Evolutionary conservation across 1,140 invertebrate species (phyloP).

Genomic region (Maconellicoccus hirsutus): DNA sequence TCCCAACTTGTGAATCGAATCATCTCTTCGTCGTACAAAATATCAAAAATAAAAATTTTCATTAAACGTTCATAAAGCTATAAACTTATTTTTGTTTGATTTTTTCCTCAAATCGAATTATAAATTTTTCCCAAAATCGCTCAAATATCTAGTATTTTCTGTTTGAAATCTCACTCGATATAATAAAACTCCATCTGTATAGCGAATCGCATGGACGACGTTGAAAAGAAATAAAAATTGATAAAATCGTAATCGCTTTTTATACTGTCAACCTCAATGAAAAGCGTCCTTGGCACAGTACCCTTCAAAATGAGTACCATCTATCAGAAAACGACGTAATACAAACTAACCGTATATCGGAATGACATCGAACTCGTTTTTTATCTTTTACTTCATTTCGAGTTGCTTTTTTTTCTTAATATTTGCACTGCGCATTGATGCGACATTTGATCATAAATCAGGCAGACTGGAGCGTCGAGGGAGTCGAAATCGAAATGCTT

Average conservation of each 20-base stretch:
- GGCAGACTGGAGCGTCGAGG: neutral
- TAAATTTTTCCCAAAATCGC: too few relatives aligned
- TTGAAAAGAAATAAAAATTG: slow-evolving; percentile 1
- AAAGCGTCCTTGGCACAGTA: neutral
- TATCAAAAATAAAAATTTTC: too few relatives aligned
- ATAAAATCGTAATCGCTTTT: neutral
- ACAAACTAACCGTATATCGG: neutral
- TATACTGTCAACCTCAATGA: neutral
- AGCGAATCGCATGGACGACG: too few relatives aligned
- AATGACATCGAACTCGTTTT: neutral
- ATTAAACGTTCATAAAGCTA: too few relatives aligned
- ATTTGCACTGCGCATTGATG: neutral
- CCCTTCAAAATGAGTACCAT: neutral
- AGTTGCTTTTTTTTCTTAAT: neutral
- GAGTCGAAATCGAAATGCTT: neutral
- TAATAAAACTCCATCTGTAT: too few relatives aligned
- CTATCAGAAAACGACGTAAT: neutral
- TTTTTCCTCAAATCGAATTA: too few relatives aligned
- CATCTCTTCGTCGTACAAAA: too few relatives aligned
- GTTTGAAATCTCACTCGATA: too few relatives aligned
- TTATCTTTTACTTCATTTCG: neutral
- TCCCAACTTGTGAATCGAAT: too few relatives aligned
- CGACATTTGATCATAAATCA: neutral
- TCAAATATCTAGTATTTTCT: too few relatives aligned
- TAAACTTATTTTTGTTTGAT: too few relatives aligned